Percentiles rank a stretch among this genome's conserved stretches.
These are phyloP conservation scores for Wiebesia pumilae DNA, from an alignment of 1,140 invertebrate genomes.

Conservation along the genomic window DNA sequence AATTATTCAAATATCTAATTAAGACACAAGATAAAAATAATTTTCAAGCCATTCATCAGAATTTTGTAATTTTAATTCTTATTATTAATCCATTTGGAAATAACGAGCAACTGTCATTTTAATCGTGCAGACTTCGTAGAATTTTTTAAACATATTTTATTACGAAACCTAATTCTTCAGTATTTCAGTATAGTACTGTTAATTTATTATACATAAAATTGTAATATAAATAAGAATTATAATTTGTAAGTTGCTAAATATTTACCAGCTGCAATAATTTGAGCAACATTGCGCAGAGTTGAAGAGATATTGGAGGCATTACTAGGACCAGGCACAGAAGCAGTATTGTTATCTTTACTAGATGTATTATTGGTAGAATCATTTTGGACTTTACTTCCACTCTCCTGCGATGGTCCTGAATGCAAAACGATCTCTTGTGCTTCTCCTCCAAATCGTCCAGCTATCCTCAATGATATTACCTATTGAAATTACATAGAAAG, in stretches of 20 bases:
- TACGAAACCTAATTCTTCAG: too few relatives aligned
- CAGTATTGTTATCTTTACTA: slow-evolving; percentile 62
- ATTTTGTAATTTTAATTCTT: too few relatives aligned
- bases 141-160: background rate
- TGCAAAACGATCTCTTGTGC: slow-evolving; percentile 85
- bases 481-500: slow-evolving; percentile 58
- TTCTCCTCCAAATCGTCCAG: slow-evolving; percentile 82
- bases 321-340: slow-evolving; percentile 70
- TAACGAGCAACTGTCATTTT: too few relatives aligned
- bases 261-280: slow-evolving; percentile 72
- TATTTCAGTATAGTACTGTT: too few relatives aligned
- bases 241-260: background rate
- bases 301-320: slow-evolving; percentile 70
- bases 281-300: slow-evolving; percentile 69
- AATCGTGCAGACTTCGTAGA: too few relatives aligned
- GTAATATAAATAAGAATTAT: slow-evolving; percentile 15
- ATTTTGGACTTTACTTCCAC: slow-evolving; percentile 67
- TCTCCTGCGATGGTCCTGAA: slow-evolving; percentile 75
- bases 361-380: slow-evolving; percentile 61
- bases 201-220: background rate
- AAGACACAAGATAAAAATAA: too few relatives aligned
- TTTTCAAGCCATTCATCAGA: too few relatives aligned
- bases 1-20: background rate
- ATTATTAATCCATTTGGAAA: too few relatives aligned
- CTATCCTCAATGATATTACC: slow-evolving; percentile 91